Conservation (phyloP, 2,888 invertebrate species). For the Pollenia angustigena region DNA sequence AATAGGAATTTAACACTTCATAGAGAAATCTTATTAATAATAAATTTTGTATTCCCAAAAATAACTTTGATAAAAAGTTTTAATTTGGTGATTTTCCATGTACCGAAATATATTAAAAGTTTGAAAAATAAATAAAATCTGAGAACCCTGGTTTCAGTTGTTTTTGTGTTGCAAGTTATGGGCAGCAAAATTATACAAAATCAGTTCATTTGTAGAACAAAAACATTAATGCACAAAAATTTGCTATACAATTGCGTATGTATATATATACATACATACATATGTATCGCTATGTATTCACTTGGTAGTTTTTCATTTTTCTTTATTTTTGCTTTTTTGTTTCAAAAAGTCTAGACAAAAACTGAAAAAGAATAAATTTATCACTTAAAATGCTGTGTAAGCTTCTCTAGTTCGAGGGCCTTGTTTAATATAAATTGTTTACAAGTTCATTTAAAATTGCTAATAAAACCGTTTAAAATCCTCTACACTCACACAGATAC, state of each 20-base stretch:
- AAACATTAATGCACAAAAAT: slow-evolving; percentile 32
- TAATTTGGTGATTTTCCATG: too few relatives aligned
- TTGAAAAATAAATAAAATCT: too few relatives aligned
- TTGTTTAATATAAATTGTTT: slow-evolving; percentile 47
- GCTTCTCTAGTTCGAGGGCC: slow-evolving; percentile 46
- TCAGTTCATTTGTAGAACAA: background rate
- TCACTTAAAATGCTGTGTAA: slow-evolving; percentile 43
- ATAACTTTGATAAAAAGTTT: too few relatives aligned
- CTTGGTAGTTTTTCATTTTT: background rate
- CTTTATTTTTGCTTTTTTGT: slow-evolving; percentile 1
- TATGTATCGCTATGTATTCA: too few relatives aligned
- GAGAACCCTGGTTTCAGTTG: background rate
- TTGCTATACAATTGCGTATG: slow-evolving; percentile 38
- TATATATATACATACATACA: background rate
- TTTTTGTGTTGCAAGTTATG: background rate
- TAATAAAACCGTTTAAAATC: slow-evolving; percentile 54
- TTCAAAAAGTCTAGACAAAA: background rate
- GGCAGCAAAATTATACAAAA: background rate
- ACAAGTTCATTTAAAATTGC: slow-evolving; percentile 55
- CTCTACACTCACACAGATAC: background rate
- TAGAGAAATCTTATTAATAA: too few relatives aligned
- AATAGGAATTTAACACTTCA: too few relatives aligned
- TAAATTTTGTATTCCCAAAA: too few relatives aligned
- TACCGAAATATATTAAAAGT: too few relatives aligned
- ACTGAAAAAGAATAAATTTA: slow-evolving; percentile 10